Conservation (phyloP, 2,888 invertebrate species). For the Aphodius sticticus region DNA sequence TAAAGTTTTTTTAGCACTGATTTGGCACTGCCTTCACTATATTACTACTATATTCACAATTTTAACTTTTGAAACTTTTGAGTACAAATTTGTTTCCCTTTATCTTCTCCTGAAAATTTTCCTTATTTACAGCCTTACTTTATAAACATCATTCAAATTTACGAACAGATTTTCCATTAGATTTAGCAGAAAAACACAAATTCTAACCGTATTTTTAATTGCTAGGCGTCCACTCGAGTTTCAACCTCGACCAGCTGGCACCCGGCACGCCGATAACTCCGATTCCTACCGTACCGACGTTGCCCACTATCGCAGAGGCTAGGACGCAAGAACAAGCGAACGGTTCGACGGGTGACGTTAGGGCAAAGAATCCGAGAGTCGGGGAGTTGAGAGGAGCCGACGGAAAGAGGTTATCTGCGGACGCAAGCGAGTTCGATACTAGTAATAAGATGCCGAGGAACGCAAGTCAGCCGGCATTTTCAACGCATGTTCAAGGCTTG, state of each 20-base stretch:
- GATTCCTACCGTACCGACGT: slow-evolving; percentile 83
- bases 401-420: slow-evolving; percentile 43
- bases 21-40: too few species aligned
- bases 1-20: too few species aligned
- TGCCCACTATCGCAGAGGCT: slow-evolving; percentile 91
- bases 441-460: slow-evolving; percentile 71
- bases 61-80: too few species aligned
- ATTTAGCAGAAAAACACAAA: not conserved
- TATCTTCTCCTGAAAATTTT: too few species aligned
- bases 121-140: too few species aligned
- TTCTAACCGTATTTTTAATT: not conserved
- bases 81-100: too few species aligned
- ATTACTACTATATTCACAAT: too few species aligned
- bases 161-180: not conserved
- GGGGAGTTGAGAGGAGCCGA: slow-evolving; percentile 58
- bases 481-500: slow-evolving; percentile 73
- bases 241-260: slow-evolving; percentile 85
- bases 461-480: slow-evolving; percentile 88
- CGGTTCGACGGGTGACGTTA: slow-evolving; percentile 62
- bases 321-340: slow-evolving; percentile 71
- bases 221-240: slow-evolving; percentile 81
- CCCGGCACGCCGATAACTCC: slow-evolving; percentile 78
- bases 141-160: too few species aligned
- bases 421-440: slow-evolving; percentile 37
- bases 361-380: slow-evolving; percentile 55